Conservation (phyloP, 37 sponge, comb jelly and placozoan genomes). For the Beroe forskalii region DNA sequence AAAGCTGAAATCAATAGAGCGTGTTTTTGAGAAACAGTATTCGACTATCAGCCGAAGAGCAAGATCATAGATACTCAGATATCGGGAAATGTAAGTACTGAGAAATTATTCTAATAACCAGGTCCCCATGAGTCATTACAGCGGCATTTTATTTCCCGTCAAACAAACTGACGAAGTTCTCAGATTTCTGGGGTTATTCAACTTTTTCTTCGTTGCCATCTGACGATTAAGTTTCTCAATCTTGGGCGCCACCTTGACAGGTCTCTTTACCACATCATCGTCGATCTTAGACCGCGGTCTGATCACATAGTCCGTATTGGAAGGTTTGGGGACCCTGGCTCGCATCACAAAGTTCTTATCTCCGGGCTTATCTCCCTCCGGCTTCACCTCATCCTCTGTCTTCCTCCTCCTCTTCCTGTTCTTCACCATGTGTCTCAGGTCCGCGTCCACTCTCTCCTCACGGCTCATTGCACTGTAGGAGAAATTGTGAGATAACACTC, state of each 20-base stretch:
- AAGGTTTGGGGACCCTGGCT: conserved; percentile 93
- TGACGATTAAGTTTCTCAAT: background rate
- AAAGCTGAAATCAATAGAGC: no score
- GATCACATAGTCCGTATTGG: conserved; percentile 90
- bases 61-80: no score
- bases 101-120: no score
- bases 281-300: conserved; percentile 89
- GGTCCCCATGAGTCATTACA: no score
- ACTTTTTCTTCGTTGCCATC: conserved; percentile 28
- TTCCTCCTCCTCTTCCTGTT: conserved; percentile 60
- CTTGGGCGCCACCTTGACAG: background rate
- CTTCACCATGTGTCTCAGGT: conserved; percentile 74
- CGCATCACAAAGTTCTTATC: conserved; percentile 92
- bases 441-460: conserved; percentile 90
- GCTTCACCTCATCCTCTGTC: conserved; percentile 38
- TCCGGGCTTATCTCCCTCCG: conserved; percentile 80
- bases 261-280: conserved; percentile 50
- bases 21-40: no score
- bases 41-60: no score
- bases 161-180: conserved; percentile 48
- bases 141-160: conserved; percentile 56
- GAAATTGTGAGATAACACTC: no score
- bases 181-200: conserved; percentile 31
- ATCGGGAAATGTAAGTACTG: no score
- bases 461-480: conserved; percentile 78